Percentiles rank a stretch among this genome's conserved stretches.
Conservation (phyloP, 2,113 vertebrate genomes). For the Carassius gibelio region DNA sequence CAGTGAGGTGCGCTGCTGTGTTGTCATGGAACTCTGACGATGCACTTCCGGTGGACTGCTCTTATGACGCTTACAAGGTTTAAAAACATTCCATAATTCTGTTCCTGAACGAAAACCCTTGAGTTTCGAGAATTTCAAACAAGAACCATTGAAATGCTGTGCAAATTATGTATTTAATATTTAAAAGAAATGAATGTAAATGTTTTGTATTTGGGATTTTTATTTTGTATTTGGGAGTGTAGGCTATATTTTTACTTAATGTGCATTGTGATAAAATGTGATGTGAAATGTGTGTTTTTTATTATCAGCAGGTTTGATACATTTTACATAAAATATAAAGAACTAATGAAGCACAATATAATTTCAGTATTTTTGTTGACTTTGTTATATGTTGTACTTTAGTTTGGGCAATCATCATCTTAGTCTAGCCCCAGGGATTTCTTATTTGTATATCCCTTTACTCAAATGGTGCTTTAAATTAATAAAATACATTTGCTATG, state of each 20-base stretch:
- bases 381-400: no score
- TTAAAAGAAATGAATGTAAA: constrained; percentile 11
- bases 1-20: constrained; percentile 68
- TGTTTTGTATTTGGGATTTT: no score
- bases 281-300: background rate
- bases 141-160: background rate
- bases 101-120: background rate
- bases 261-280: constrained; percentile 45
- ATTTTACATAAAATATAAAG: background rate
- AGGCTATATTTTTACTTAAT: background rate
- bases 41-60: background rate
- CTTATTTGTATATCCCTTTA: background rate
- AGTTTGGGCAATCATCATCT: background rate
- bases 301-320: constrained; percentile 11
- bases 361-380: background rate
- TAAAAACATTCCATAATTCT: background rate
- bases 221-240: background rate
- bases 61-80: background rate
- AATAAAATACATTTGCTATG: no score
- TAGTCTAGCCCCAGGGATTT: background rate
- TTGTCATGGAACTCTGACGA: background rate
- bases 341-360: background rate
- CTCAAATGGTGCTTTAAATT: no score
- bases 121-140: constrained; percentile 13
- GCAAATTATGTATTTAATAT: constrained; percentile 47